Percentiles rank a stretch among this genome's conserved stretches.
phyloP scores from a whole-genome alignment of 2,888 invertebrate genomes.

The Electrophaes corylata region DNA sequence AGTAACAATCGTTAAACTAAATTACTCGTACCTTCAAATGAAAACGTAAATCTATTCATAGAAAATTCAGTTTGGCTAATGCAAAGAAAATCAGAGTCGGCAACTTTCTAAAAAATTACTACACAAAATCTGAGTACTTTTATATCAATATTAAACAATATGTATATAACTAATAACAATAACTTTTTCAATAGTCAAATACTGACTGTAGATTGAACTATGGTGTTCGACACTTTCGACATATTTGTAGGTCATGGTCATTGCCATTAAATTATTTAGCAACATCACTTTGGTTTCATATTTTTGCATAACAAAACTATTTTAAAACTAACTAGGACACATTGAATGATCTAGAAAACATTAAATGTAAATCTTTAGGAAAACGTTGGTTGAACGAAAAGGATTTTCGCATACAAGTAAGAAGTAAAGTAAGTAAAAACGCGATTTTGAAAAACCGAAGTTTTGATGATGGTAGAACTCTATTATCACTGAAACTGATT shows the following conservation, averaged over 20 bases:
- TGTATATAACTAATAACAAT: too few relatives aligned
- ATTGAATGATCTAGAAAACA: background rate
- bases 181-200: background rate
- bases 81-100: background rate
- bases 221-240: background rate
- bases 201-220: background rate
- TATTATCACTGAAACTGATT: too few relatives aligned
- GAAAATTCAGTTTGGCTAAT: constrained; percentile 12
- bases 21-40: constrained; percentile 25
- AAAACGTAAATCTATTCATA: constrained; percentile 26
- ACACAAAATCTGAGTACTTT: background rate
- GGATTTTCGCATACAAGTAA: background rate
- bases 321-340: background rate
- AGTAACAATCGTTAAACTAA: constrained; percentile 24
- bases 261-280: background rate
- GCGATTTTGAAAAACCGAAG: background rate
- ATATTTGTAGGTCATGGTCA: background rate
- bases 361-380: background rate
- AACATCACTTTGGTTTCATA: background rate
- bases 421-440: too few relatives aligned
- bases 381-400: background rate
- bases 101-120: background rate
- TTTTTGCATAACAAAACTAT: background rate
- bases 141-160: too few relatives aligned
- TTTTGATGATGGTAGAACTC: too few relatives aligned